Conservation (phyloP, 2,113 vertebrate genomes). For the Puma concolor region DNA sequence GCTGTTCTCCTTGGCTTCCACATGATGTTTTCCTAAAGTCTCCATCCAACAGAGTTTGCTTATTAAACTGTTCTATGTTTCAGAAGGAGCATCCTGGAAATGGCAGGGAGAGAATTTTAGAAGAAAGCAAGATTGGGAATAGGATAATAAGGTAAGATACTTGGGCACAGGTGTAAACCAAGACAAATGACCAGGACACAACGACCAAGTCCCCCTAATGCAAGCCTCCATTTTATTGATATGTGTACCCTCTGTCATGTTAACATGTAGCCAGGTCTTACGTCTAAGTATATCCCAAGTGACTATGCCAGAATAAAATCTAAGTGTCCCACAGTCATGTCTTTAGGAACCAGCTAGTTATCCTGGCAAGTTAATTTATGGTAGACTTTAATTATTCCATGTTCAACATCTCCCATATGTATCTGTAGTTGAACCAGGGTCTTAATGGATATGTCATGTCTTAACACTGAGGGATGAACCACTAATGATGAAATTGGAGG, state of each 20-base stretch:
- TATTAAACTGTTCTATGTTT: constrained; percentile 60
- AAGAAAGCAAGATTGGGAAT: background rate
- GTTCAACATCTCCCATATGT: background rate
- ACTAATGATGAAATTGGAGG: background rate
- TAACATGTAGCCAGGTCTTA: background rate
- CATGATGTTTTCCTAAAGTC: constrained; percentile 72
- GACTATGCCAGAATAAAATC: background rate
- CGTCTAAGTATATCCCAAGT: background rate
- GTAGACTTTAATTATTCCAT: background rate
- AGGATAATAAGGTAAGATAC: background rate
- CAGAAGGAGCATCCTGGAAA: background rate
- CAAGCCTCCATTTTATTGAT: background rate
- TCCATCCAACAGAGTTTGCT: background rate
- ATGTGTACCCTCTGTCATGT: background rate
- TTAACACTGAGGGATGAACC: background rate
- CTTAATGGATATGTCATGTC: background rate
- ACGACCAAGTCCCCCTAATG: background rate
- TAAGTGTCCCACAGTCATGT: background rate
- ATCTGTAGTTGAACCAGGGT: background rate
- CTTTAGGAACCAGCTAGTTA: background rate
- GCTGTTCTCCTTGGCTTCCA: constrained; percentile 76
- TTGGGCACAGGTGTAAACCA: background rate
- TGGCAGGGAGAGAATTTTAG: background rate
- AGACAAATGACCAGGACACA: background rate
- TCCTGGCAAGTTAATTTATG: background rate